phyloP scores from a whole-genome alignment of 2,888 invertebrate genomes.

The Lobophora halterata region DNA sequence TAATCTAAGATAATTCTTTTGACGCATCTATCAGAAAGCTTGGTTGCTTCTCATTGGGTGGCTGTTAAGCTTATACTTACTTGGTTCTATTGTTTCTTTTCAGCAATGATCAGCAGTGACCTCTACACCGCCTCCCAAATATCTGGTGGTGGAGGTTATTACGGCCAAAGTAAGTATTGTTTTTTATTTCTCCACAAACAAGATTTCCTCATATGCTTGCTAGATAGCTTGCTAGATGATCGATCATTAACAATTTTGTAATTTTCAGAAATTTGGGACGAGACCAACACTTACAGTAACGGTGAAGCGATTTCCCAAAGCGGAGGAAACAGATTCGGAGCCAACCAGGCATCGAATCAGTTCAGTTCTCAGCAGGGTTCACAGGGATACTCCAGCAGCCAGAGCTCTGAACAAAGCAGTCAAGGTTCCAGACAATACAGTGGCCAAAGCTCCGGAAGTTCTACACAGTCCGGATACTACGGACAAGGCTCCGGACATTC shows the following conservation, averaged over 20 bases:
- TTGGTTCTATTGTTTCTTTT: too few relatives aligned
- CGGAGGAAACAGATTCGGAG: slow-evolving; percentile 21
- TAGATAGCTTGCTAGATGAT: not conserved
- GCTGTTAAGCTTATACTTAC: too few relatives aligned
- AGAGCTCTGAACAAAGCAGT: slow-evolving; percentile 31
- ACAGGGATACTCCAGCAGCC: slow-evolving; percentile 21
- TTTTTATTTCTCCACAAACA: too few relatives aligned
- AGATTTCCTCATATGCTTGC: not conserved
- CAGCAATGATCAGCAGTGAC: slow-evolving; percentile 60
- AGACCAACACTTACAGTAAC: slow-evolving; percentile 33
- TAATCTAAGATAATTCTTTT: too few relatives aligned
- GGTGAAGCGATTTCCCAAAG: slow-evolving; percentile 30
- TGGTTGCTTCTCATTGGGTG: too few relatives aligned
- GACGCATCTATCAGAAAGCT: too few relatives aligned
- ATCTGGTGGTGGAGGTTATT: slow-evolving; percentile 53
- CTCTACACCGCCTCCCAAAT: slow-evolving; percentile 52
- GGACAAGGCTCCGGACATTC: too few relatives aligned
- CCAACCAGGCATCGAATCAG: slow-evolving; percentile 21
- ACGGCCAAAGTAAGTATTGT: slow-evolving; percentile 66
- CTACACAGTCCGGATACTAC: slow-evolving; percentile 5
- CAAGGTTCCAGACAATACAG: slow-evolving; percentile 34
- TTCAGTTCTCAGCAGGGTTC: slow-evolving; percentile 29
- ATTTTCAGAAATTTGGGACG: slow-evolving; percentile 37
- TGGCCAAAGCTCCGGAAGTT: slow-evolving; percentile 21
- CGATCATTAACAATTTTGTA: too few relatives aligned